A percentile compares a stretch with the other conserved stretches of the same genome.
These are phyloP conservation scores for Aphrophora alni DNA, from an alignment of 2,888 invertebrate species.

Conservation along the genomic window DNA sequence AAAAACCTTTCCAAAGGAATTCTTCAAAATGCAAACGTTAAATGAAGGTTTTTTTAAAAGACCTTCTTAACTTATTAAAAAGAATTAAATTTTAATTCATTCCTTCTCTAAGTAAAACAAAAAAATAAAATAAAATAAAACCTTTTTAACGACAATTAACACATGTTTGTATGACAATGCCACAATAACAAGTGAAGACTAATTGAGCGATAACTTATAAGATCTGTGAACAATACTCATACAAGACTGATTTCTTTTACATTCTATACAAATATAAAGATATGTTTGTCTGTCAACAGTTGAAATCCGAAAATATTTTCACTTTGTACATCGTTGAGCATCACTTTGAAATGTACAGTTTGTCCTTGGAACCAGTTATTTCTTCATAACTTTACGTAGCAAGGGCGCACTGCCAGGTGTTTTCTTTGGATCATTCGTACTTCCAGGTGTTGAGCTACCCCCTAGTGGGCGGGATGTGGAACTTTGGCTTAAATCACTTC, in stretches of 20 bases:
- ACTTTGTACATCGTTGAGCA: neutral
- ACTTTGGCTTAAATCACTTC: slow-evolving; percentile 45
- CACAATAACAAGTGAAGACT: neutral
- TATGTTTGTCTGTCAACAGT: neutral
- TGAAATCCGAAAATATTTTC: neutral
- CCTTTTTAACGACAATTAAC: neutral
- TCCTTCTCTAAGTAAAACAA: neutral
- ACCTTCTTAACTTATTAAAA: neutral
- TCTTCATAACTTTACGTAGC: slow-evolving; percentile 43
- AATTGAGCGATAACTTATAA: neutral
- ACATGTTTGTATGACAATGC: neutral
- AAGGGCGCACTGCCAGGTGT: slow-evolving; percentile 47
- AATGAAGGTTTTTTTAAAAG: neutral
- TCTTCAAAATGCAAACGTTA: too few species aligned
- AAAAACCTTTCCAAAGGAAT: too few species aligned
- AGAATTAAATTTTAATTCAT: neutral
- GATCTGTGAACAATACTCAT: too few species aligned
- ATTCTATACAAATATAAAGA: too few species aligned
- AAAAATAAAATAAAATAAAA: neutral
- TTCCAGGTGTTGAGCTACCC: slow-evolving; percentile 24
- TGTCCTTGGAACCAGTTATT: slow-evolving; percentile 2
- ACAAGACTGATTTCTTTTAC: too few species aligned
- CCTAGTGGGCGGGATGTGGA: slow-evolving; percentile 42
- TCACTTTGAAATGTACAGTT: neutral
- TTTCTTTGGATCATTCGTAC: slow-evolving; percentile 21